phyloP scores from a whole-genome alignment of 2,888 invertebrate genomes.

The Drosophila paracracens region DNA sequence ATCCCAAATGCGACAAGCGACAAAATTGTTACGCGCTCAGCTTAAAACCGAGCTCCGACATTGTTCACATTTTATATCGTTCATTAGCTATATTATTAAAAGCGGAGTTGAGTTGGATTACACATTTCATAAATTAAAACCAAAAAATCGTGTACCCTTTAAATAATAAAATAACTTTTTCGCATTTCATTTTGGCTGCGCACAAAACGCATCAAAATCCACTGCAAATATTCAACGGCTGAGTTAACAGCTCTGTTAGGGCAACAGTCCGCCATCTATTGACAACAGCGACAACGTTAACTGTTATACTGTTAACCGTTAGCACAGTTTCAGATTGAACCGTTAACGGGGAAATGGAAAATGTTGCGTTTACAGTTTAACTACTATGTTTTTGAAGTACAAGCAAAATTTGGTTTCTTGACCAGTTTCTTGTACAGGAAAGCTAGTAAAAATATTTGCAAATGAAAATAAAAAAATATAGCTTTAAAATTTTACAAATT shows the following conservation, averaged over 20 bases:
- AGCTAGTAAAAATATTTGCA: not conserved
- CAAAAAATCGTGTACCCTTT: not conserved
- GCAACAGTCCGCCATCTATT: constrained; percentile 29
- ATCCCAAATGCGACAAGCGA: constrained; percentile 25
- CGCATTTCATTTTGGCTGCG: constrained; percentile 1
- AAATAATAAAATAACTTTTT: constrained; percentile 1
- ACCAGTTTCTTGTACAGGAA: not conserved
- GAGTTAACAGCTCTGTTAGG: constrained; percentile 32
- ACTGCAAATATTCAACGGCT: not conserved
- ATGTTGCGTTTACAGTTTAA: constrained; percentile 39
- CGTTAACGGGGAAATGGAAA: constrained; percentile 33
- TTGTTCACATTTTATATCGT: constrained; percentile 7
- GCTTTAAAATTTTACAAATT: not conserved
- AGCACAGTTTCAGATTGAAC: constrained; percentile 61
- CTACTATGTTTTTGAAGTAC: not conserved
- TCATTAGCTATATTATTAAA: constrained; percentile 12
- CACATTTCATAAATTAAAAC: constrained; percentile 4
- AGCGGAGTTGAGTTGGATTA: not conserved
- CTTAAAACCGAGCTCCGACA: constrained; percentile 13
- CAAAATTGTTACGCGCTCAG: constrained; percentile 12
- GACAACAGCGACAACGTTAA: constrained; percentile 17
- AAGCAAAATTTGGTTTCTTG: not conserved
- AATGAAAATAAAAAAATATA: not conserved
- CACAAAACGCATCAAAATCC: not conserved
- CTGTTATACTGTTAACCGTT: constrained; percentile 72